These are phyloP conservation scores for Eristalinus aeneus DNA, from an alignment of 2,888 invertebrate species.

Conservation along the genomic window DNA sequence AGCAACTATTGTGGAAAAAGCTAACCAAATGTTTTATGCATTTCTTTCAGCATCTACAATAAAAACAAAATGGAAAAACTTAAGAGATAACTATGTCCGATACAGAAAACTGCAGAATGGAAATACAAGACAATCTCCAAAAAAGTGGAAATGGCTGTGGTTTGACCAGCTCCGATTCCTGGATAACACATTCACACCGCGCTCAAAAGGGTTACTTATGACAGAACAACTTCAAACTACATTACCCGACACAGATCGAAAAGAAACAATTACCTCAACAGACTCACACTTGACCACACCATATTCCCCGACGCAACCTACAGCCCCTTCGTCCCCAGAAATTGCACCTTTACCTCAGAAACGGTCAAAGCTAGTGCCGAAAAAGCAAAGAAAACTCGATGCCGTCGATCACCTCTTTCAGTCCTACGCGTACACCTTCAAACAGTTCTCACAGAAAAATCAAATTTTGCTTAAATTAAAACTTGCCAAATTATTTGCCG, in stretches of 20 bases:
- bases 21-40: not conserved
- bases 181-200: not conserved
- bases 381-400: not conserved
- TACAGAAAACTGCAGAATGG: not conserved
- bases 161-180: slow-evolving; percentile 1
- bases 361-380: not conserved
- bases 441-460: slow-evolving; percentile 19
- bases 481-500: not conserved
- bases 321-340: not conserved
- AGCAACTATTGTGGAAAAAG: too few species aligned
- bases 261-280: not conserved
- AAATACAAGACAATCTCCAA: not conserved
- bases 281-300: not conserved
- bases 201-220: not conserved
- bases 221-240: not conserved
- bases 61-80: slow-evolving; percentile 12
- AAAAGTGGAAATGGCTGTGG: slow-evolving; percentile 6
- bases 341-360: not conserved
- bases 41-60: not conserved
- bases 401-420: slow-evolving; percentile 21
- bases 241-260: not conserved
- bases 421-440: slow-evolving; percentile 20
- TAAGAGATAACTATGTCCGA: slow-evolving; percentile 9
- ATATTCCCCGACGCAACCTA: not conserved
- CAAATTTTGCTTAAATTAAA: not conserved